phyloP scores from a whole-genome alignment of 2,797 vertebrate genomes.

The Diplodus puntazzo region DNA sequence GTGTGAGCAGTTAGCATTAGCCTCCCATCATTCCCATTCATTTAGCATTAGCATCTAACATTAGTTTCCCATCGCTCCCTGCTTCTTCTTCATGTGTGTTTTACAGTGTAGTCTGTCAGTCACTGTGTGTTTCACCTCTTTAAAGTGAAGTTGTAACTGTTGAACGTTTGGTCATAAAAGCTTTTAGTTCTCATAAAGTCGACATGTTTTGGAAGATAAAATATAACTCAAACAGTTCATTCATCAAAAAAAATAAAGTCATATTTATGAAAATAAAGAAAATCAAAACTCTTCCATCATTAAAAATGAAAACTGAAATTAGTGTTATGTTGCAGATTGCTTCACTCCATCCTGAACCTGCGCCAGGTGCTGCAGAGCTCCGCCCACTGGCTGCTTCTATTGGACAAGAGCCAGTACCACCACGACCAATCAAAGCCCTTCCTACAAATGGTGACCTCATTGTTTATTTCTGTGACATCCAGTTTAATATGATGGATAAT shows the following conservation, averaged over 20 bases:
- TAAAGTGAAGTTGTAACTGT: neutral
- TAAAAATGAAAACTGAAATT: neutral
- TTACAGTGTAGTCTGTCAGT: neutral
- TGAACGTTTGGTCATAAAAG: neutral
- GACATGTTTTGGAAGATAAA: neutral
- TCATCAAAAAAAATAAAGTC: neutral
- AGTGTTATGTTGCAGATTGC: conserved; percentile 84
- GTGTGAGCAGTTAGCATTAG: conserved; percentile 53
- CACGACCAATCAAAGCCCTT: conserved; percentile 84
- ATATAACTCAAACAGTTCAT: neutral
- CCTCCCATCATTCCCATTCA: conserved; percentile 17
- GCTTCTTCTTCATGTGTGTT: conserved; percentile 1
- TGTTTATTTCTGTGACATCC: no score
- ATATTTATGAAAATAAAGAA: neutral
- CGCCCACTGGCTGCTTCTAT: conserved; percentile 89
- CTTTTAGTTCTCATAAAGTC: no score
- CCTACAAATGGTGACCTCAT: conserved; percentile 87
- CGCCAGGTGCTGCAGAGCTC: conserved; percentile 90
- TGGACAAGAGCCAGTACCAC: conserved; percentile 87
- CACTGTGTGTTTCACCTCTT: neutral
- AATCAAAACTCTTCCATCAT: neutral
- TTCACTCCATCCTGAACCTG: conserved; percentile 89
- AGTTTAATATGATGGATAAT: no score
- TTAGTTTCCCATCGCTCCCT: neutral
- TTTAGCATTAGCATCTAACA: conserved; percentile 58